These are phyloP conservation scores for Brachyistius frenatus DNA, from an alignment of 2,113 vertebrate genomes.

Conservation along the genomic window DNA sequence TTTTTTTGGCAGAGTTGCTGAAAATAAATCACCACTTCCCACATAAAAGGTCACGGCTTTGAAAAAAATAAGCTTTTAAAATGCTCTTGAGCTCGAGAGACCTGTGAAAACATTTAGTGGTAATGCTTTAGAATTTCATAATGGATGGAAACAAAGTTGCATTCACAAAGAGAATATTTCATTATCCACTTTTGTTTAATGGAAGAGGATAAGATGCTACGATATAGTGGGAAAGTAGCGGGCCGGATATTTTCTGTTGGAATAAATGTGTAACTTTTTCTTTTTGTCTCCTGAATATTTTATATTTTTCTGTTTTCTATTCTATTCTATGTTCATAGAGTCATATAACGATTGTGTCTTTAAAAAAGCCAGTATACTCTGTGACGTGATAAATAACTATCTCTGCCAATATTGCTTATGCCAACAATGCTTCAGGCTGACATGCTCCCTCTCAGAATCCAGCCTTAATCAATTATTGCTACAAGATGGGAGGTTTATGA, in stretches of 20 bases:
- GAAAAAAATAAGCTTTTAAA: conserved; percentile 22
- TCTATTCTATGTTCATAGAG: no score
- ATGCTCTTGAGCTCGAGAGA: conserved; percentile 12
- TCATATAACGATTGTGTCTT: no score
- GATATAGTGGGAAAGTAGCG: conserved; percentile 3
- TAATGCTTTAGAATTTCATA: conserved; percentile 2
- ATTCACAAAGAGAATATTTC: conserved; percentile 13
- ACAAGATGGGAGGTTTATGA: neutral
- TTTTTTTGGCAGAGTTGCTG: conserved; percentile 19
- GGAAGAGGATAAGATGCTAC: neutral
- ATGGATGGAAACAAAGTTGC: neutral
- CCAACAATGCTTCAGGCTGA: neutral
- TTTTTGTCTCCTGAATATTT: neutral
- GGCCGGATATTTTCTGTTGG: neutral
- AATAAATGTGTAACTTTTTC: no score
- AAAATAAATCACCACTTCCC: conserved; percentile 3
- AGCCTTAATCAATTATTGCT: neutral
- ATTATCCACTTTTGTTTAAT: neutral
- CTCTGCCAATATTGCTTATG: neutral
- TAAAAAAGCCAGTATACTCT: no score
- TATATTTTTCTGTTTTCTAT: no score
- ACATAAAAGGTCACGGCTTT: conserved; percentile 33
- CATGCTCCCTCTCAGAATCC: neutral
- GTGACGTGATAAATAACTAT: no score
- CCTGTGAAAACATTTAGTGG: neutral